Evolutionary conservation across 2,888 invertebrate species (phyloP), one percentile per base, ranked within the genome.

Genomic region (Pachymerium ferrugineum): DNA sequence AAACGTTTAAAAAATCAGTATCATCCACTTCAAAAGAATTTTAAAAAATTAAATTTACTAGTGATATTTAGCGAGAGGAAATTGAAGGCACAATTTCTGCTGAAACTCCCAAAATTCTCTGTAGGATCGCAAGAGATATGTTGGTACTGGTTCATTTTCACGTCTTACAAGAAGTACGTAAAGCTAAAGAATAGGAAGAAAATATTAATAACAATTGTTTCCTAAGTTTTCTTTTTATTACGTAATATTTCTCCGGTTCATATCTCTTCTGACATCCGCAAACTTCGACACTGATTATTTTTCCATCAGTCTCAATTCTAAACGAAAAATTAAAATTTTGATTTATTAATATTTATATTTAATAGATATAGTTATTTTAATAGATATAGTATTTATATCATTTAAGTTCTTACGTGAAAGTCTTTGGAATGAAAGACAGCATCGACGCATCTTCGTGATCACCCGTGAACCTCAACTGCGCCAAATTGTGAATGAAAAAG

Each of bases 61-160:
- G 22, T 54, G 90, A 78, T 95, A 88, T 82, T 92, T 93, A 14
- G 94, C 92, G 77, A 96, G 85, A 0, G 97, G 96, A 85, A 94
- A 97, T 82, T 92, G 90, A 78, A 92, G 85, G 80, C 94, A 93
- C 69, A 99, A 85, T 85, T 97, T 97, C 83, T 94, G 92, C 82
- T 97, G 93, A 74, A 99, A 89, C 83, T 99, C 99, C 14, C 92
- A 91, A 84, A 98, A 97, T 85, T 99, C 98, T 79, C 94, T 93
- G 84, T 96, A 99, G 0, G 95, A 93, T 75, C 99, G 89, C 82
- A 96, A 94, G 73, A 99, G 86, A 80, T 91, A 91, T 77, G 91
- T 89, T 0, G 93, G 90, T 81, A 94, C 93, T n/a, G 89, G 88
- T 81, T 94, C 92, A 69, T 89, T 89, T 78, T 91, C 91, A 73